Evolutionary conservation across 2,888 invertebrate genomes (phyloP), one percentile per base, ranked within the genome.

Genomic region (Parthenolecanium corni): DNA sequence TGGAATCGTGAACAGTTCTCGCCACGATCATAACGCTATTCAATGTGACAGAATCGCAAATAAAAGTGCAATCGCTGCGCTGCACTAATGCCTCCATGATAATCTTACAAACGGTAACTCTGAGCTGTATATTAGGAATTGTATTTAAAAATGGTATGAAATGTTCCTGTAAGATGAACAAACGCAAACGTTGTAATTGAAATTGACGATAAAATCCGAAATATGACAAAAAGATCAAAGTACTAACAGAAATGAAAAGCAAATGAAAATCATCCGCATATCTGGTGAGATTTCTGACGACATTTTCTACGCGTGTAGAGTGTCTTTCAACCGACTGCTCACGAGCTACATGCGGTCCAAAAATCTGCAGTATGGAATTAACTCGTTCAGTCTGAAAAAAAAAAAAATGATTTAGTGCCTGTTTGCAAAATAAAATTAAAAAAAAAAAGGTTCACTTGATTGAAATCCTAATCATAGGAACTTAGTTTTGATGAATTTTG

Each of bases 101-200:
- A 51, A 80, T 83, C 73, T 89, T 91, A 69, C 89, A 89, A 63
- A 90, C 84, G 70, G 89, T 84, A 0, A 91, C 85, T 72, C 86
- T 86, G 1, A 86, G 81, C 42, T 80, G 82, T 67, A 91, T 88
- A 66, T 88, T 86, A 72, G 92, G 89, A 68, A 94, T 89, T 70
- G 95, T 76, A 74, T 95, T 93, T 62, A 96, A 77, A 62, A 93
- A 79, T 1, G 92, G 90, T 72, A 95, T 78, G 72, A 96, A 93
- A 69, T 92, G 87, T 65, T 92, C 90, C 88, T 66, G 25, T 11
- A 57, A 47, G 12, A 20, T 24, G 56, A 54, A 47, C 24, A n/a
- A 38, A 9, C 4, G 9, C 9, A 57, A 14, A 40, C 23, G n/a
- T 46, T 12, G 20, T 4, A 46, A 18, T 21, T 16, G 18, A 42